Conservation (phyloP, 2,888 invertebrate species). For the Plebejus melissa region DNA sequence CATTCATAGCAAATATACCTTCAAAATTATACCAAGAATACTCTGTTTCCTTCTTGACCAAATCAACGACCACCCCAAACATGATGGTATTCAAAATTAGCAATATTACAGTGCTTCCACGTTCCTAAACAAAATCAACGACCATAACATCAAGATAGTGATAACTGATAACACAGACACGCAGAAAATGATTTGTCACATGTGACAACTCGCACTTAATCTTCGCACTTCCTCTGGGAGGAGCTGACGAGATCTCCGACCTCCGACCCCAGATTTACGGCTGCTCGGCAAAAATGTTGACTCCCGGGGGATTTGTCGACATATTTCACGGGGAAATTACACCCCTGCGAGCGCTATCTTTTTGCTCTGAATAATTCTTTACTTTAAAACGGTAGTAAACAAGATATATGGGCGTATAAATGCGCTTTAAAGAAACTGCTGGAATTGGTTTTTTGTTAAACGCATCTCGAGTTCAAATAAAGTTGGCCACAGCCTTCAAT, state of each 20-base stretch:
- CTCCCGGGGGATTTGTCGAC: constrained; percentile 59
- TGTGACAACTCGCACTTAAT: constrained; percentile 10
- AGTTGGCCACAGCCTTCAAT: not conserved
- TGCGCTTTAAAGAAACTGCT: not conserved
- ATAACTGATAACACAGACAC: not conserved
- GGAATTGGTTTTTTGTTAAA: not conserved
- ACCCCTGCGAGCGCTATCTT: constrained; percentile 21
- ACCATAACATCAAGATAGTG: not conserved
- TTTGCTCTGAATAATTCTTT: constrained; percentile 23
- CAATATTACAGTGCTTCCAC: not conserved
- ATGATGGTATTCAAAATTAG: too few species aligned
- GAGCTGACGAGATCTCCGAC: constrained; percentile 22
- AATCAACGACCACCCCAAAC: too few species aligned
- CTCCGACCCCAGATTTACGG: constrained; percentile 49
- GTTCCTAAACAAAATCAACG: not conserved
- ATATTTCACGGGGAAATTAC: constrained; percentile 67
- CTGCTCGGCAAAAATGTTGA: constrained; percentile 56
- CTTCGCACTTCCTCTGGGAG: not conserved
- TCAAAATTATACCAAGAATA: too few species aligned
- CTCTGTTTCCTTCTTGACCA: too few species aligned
- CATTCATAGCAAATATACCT: too few species aligned
- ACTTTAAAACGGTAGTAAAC: constrained; percentile 8
- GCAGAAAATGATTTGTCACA: constrained; percentile 11
- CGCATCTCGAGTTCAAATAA: not conserved
- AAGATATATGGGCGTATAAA: constrained; percentile 10